Percentiles rank a stretch among this genome's conserved stretches.
Conservation (phyloP, 2,113 vertebrate species). For the Atlantisia rogersi region DNA sequence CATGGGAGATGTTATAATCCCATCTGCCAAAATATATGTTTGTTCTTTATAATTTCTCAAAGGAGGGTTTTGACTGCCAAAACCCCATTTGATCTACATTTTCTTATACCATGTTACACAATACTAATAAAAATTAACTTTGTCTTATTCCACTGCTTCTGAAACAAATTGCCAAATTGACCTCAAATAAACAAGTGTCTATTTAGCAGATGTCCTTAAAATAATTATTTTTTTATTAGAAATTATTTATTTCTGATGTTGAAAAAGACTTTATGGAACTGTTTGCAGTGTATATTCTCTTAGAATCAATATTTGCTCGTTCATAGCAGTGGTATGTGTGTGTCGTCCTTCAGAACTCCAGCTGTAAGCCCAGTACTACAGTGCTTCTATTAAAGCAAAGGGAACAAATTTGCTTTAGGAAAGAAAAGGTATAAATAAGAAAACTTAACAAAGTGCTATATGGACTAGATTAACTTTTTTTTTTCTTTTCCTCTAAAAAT, state of each 20-base stretch:
- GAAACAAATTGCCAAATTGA: not conserved
- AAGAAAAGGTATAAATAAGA: not conserved
- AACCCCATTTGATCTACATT: not conserved
- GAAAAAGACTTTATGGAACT: not conserved
- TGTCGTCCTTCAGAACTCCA: not conserved
- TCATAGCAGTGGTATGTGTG: not conserved
- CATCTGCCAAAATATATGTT: conserved; percentile 6
- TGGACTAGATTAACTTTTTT: not conserved
- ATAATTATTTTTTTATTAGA: not conserved
- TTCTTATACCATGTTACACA: not conserved
- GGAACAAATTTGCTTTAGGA: not conserved
- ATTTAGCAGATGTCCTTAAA: not conserved
- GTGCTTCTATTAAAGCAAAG: not conserved
- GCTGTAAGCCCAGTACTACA: not conserved
- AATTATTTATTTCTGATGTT: not conserved
- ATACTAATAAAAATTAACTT: not conserved
- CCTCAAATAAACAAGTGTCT: not conserved
- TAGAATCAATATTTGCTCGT: not conserved
- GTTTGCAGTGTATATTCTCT: not conserved
- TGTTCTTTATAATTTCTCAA: not conserved
- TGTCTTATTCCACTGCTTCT: not conserved
- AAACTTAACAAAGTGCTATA: not conserved
- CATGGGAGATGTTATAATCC: not conserved
- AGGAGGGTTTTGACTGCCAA: not conserved
- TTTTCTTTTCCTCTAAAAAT: not conserved